Conservation (phyloP, 2,797 vertebrate species). For the Podarcis lilfordi region DNA sequence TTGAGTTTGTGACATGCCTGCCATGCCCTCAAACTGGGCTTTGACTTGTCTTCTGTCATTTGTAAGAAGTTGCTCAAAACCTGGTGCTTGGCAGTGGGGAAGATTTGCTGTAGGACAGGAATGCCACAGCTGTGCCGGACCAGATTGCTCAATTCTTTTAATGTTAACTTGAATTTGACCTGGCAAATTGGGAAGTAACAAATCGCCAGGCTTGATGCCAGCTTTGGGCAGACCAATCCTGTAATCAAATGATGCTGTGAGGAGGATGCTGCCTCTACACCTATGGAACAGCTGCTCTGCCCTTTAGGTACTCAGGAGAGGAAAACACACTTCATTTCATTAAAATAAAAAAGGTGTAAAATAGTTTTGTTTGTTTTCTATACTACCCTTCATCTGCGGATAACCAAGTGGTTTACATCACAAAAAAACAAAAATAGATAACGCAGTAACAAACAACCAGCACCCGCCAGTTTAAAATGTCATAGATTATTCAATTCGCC, state of each 20-base stretch:
- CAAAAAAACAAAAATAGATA: too few relatives aligned
- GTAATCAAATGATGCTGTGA: not conserved
- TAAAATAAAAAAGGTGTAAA: not conserved
- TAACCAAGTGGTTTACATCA: too few relatives aligned
- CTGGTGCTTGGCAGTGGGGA: not conserved
- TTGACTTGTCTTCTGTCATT: slow-evolving; percentile 16
- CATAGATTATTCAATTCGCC: too few relatives aligned
- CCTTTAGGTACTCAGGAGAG: not conserved
- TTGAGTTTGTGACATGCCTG: not conserved
- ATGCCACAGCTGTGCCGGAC: not conserved
- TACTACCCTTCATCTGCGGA: too few relatives aligned
- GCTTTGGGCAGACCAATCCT: not conserved
- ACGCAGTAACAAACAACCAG: too few relatives aligned
- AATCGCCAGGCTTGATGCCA: not conserved
- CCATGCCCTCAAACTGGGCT: not conserved
- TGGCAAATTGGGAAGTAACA: not conserved
- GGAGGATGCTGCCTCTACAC: too few relatives aligned
- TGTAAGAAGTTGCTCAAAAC: not conserved
- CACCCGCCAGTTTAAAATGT: too few relatives aligned
- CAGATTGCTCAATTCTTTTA: not conserved
- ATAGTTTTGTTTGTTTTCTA: too few relatives aligned
- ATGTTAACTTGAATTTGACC: not conserved
- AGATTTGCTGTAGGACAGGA: not conserved
- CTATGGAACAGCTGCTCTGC: too few relatives aligned
- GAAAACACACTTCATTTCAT: not conserved